phyloP scores from a whole-genome alignment of 2,113 vertebrate genomes.

The Muscicapa adusta region DNA sequence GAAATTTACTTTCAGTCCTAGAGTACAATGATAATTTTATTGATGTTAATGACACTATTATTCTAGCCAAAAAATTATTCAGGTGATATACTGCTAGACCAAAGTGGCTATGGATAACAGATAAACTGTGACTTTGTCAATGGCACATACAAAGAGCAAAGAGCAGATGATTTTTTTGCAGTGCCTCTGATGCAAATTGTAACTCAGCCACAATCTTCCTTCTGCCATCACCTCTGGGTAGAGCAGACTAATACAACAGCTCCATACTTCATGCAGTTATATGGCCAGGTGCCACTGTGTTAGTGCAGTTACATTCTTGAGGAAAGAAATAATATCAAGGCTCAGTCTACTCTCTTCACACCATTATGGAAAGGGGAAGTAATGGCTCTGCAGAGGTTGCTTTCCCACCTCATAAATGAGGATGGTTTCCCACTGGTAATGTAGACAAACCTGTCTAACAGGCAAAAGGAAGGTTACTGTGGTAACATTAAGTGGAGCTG shows the following conservation, averaged over 20 bases:
- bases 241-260: neutral
- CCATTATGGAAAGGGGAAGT: conserved; percentile 15
- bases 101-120: neutral
- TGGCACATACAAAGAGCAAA: neutral
- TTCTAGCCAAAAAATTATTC: neutral
- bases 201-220: neutral
- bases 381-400: conserved; percentile 48
- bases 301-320: neutral
- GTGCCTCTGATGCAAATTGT: neutral
- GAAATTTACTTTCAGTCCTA: neutral
- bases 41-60: neutral
- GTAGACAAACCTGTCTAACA: neutral
- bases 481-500: neutral
- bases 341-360: neutral
- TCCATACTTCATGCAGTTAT: neutral
- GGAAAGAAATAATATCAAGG: conserved; percentile 18
- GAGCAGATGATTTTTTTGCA: neutral
- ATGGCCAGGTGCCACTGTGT: conserved; percentile 1
- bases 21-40: neutral
- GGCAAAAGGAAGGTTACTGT: neutral
- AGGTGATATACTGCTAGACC: neutral
- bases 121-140: neutral
- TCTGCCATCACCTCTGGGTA: neutral
- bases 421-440: conserved; percentile 27
- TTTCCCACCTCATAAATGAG: conserved; percentile 57